Evolutionary conservation across 2,888 invertebrate species (phyloP), one percentile per base, ranked within the genome.

Genomic region (Dromius quadrimaculatus): DNA sequence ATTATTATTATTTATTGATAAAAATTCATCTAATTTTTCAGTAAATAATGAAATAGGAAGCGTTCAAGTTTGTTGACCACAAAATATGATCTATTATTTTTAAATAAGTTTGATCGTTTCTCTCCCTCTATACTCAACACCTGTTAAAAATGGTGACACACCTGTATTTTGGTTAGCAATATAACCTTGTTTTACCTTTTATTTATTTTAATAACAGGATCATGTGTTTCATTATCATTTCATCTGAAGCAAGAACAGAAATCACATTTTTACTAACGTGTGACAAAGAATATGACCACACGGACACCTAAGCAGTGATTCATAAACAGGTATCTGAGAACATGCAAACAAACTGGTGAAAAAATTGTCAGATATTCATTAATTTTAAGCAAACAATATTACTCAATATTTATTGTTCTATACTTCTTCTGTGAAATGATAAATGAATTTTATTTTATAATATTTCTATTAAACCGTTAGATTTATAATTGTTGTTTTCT

Each of bases 151-250:
- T 28, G 45, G 64, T 2, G 19, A 47, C 11, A 47, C 64, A 64
- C 64, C 50, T 64, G 64, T 64, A 62, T 23, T 41, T 62, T 28
- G 41, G 62, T 62, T 43, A 59, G 28, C 50, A 54, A 62, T 62
- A 62, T 62, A 62, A 62, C 62, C 62, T 62, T 62, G 62, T 62
- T 62, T 62, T 11, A 8, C 38, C 38, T 19, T 62, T 62, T 41
- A 38, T 13, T 22, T 20, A 8, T 23, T 41, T 17, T 20, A 41
- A 41, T 62, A 15, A n/a, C 41, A 41, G 41, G 22, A 1, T 11
- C 23, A 54, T 20, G 11, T 36, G 22, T 43, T 38, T 62, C 41
- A 36, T 20, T 19, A 59, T 20, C 36, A 36, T 20, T 59, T 59
- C 15, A 36, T 6, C 36, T 59, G 36, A 9, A 59, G 34, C 59